These are phyloP conservation scores for Panthera leo DNA, from an alignment of 2,113 vertebrate genomes.

Conservation along the genomic window DNA sequence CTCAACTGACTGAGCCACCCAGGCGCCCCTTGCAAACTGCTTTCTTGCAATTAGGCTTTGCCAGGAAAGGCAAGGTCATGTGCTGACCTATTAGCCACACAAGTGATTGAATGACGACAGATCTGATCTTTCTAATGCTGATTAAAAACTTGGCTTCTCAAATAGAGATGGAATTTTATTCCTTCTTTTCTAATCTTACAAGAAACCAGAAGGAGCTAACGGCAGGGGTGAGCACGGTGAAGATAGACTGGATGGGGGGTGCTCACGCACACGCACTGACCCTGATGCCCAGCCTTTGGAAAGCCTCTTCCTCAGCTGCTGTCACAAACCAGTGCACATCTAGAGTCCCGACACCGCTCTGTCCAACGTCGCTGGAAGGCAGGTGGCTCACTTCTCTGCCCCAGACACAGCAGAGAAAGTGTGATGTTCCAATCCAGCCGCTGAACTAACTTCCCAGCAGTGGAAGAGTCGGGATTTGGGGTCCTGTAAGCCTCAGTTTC, in stretches of 20 bases:
- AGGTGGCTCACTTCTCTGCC: neutral
- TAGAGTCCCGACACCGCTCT: neutral
- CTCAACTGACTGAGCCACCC: too few species aligned
- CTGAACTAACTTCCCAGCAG: neutral
- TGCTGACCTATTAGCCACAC: neutral
- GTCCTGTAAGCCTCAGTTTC: neutral
- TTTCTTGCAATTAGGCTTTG: neutral
- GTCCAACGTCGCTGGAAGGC: fast-evolving
- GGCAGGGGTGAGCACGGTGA: fast-evolving
- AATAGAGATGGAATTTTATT: neutral
- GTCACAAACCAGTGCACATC: fast-evolving
- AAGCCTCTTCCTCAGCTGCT: neutral
- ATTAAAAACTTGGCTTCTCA: neutral
- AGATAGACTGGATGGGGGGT: neutral
- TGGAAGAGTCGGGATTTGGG: neutral
- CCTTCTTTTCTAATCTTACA: neutral
- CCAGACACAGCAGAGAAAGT: neutral
- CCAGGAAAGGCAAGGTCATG: neutral
- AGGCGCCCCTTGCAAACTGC: neutral
- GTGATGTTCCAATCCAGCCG: neutral
- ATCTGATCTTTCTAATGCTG: neutral
- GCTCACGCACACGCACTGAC: fast-evolving
- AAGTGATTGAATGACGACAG: neutral
- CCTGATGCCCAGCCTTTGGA: fast-evolving
- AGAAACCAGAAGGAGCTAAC: neutral